Evolutionary conservation across 2,888 invertebrate species (phyloP).

Genomic region (Drepanosiphum platanoidis): DNA sequence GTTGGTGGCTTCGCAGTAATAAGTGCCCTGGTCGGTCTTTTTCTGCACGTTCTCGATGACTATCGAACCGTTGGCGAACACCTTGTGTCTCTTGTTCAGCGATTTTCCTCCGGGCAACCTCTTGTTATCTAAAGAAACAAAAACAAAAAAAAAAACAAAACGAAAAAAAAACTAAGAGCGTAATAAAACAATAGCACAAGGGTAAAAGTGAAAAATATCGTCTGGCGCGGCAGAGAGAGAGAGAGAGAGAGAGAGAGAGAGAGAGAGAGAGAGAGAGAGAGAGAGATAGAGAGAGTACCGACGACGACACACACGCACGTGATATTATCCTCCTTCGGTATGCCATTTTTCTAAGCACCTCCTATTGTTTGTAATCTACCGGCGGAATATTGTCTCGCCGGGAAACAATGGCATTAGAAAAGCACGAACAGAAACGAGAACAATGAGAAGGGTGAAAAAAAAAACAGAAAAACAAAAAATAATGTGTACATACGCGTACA

Average conservation of each 20-base stretch:
- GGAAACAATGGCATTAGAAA: conserved; percentile 44
- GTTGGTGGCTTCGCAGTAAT: conserved; percentile 69
- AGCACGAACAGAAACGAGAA: conserved; percentile 13
- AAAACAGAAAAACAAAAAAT: conserved; percentile 28
- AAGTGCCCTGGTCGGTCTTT: conserved; percentile 68
- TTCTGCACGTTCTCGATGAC: conserved; percentile 69
- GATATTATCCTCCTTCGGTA: background rate
- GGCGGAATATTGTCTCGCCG: conserved; percentile 19
- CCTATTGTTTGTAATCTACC: conserved; percentile 39
- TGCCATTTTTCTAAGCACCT: conserved; percentile 32
- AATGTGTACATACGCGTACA: background rate
- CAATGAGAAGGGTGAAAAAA: conserved; percentile 39
- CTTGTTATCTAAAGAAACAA: conserved; percentile 64
- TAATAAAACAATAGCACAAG: conserved; percentile 17
- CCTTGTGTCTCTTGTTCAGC: conserved; percentile 69
- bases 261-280: too few relatives aligned
- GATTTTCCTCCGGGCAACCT: conserved; percentile 65
- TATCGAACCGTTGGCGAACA: conserved; percentile 69
- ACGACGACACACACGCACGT: too few relatives aligned
- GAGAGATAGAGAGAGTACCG: too few relatives aligned
- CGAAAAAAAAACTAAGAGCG: background rate
- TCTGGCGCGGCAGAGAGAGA: background rate
- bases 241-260: too few relatives aligned
- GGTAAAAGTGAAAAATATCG: conserved; percentile 6
- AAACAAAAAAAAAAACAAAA: conserved; percentile 6